Percentiles rank a stretch among this genome's conserved stretches.
Conservation (phyloP, 2,113 vertebrate genomes). For the Gasterosteus nipponicus region DNA sequence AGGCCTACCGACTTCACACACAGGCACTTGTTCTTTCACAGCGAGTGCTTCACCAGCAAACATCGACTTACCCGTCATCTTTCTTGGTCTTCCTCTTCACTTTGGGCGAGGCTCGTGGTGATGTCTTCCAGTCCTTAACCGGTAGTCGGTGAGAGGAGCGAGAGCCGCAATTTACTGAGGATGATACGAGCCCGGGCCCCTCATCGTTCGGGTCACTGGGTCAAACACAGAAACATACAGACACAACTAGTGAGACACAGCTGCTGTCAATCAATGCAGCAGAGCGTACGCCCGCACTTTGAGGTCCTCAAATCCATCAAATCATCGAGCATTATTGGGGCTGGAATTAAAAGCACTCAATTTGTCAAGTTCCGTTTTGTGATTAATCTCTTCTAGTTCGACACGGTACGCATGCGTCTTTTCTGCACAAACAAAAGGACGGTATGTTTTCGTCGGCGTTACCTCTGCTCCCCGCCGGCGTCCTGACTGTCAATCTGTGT, state of each 20-base stretch:
- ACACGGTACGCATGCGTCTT: not conserved
- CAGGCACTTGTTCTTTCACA: not conserved
- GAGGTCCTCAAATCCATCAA: not conserved
- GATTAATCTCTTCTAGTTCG: not conserved
- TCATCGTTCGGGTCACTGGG: slow-evolving; percentile 95
- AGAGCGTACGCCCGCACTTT: not conserved
- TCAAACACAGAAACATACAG: slow-evolving; percentile 12
- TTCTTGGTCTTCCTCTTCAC: slow-evolving; percentile 91
- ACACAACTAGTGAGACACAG: not conserved
- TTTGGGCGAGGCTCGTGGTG: slow-evolving; percentile 92
- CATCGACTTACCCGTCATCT: slow-evolving; percentile 85
- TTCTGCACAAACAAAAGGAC: not conserved
- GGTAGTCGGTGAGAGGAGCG: slow-evolving; percentile 89
- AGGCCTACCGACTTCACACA: not conserved
- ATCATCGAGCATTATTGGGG: not conserved
- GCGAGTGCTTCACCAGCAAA: not conserved
- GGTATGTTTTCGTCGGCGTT: slow-evolving; percentile 10
- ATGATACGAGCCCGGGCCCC: slow-evolving; percentile 89
- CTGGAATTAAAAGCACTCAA: not conserved
- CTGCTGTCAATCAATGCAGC: not conserved
- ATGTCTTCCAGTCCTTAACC: slow-evolving; percentile 96
- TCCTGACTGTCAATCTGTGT: slow-evolving; percentile 94
- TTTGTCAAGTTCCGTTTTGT: not conserved
- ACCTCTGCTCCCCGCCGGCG: slow-evolving; percentile 93
- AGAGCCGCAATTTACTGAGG: slow-evolving; percentile 86